Evolutionary conservation across 2,888 invertebrate genomes (phyloP).

Genomic region (Periphyllus acericola): DNA sequence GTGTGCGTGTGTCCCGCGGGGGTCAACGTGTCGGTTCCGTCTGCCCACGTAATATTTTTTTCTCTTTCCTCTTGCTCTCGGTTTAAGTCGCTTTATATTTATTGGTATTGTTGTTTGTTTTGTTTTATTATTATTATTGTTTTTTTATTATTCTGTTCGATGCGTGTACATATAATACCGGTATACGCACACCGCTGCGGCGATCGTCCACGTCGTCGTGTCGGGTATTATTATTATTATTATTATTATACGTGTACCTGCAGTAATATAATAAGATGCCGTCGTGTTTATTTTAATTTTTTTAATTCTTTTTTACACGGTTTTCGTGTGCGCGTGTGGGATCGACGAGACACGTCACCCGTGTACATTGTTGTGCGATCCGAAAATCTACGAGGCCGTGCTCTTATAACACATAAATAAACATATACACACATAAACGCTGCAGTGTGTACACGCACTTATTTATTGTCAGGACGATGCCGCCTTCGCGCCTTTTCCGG

Average conservation of each 20-base stretch:
- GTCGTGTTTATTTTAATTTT: constrained; percentile 45
- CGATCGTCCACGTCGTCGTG: constrained; percentile 7
- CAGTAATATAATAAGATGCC: no score
- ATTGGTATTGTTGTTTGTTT: constrained; percentile 25
- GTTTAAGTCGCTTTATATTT: constrained; percentile 47
- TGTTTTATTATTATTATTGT: constrained; percentile 3
- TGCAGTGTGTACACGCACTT: neutral
- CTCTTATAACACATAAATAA: neutral
- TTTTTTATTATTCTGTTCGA: neutral
- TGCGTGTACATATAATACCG: neutral
- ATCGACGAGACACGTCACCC: constrained; percentile 13
- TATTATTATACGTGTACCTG: no score
- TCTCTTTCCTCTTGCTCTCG: neutral
- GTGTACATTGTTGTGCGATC: constrained; percentile 4
- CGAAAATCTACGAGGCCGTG: constrained; percentile 23
- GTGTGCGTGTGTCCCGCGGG: constrained; percentile 24
- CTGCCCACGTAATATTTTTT: constrained; percentile 49
- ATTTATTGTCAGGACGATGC: neutral
- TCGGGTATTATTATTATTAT: neutral
- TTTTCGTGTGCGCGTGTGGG: constrained; percentile 41
- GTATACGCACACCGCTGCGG: neutral
- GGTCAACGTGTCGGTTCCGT: constrained; percentile 44
- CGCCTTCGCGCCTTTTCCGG: no score
- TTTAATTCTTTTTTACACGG: constrained; percentile 41
- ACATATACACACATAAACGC: neutral